Percentiles rank a stretch among this genome's conserved stretches.
Conservation (phyloP, 2,888 invertebrate species). For the Nomada lathburiana region DNA sequence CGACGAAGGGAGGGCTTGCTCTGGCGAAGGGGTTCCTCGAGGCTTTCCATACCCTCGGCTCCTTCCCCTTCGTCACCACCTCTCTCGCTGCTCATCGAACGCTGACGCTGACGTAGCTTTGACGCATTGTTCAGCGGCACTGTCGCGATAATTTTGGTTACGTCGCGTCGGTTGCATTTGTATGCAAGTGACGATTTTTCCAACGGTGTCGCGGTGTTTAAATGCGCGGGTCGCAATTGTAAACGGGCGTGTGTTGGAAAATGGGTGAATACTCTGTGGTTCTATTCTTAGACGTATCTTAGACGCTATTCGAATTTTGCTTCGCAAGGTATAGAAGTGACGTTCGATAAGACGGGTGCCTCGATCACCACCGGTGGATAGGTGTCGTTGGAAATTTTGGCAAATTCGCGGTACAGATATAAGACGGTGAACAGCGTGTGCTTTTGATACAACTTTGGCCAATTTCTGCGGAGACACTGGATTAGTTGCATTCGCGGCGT, state of each 20-base stretch:
- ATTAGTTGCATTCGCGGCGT: too few species aligned
- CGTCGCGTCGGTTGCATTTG: slow-evolving; percentile 53
- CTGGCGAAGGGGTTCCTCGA: slow-evolving; percentile 88
- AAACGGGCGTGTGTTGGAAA: background rate
- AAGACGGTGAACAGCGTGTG: background rate
- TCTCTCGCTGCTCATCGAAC: slow-evolving; percentile 88
- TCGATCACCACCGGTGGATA: too few species aligned
- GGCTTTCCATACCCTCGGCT: slow-evolving; percentile 85
- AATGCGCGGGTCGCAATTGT: slow-evolving; percentile 9
- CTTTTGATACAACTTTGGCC: too few species aligned
- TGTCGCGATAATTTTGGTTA: slow-evolving; percentile 82
- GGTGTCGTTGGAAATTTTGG: too few species aligned
- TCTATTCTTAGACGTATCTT: too few species aligned
- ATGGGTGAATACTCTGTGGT: background rate
- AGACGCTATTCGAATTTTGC: background rate
- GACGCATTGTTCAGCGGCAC: slow-evolving; percentile 89
- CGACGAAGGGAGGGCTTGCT: slow-evolving; percentile 85
- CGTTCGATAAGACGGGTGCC: too few species aligned
- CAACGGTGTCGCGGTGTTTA: slow-evolving; percentile 30
- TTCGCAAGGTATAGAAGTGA: too few species aligned
- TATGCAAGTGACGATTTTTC: slow-evolving; percentile 9
- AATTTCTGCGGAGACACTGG: too few species aligned
- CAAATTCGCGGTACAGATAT: background rate
- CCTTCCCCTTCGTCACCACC: slow-evolving; percentile 86
- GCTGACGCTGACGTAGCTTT: slow-evolving; percentile 87